Base-by-base conservation (phyloP, 2,888 invertebrate genomes). In the Monoplex corrugatus region DNA sequence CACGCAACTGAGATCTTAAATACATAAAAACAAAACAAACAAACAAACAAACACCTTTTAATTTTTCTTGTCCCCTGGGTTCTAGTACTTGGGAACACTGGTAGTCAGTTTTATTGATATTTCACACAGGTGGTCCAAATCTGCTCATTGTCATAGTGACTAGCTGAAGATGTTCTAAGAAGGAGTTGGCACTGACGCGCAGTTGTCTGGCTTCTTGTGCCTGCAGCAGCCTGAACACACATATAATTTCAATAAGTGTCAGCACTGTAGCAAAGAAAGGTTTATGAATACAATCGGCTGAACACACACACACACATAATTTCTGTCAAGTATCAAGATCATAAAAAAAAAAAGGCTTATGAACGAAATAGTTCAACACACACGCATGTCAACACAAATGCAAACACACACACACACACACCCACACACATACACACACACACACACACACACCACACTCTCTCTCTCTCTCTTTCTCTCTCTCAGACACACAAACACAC, bases 101-200 rank as follows among this genome's bases (percentile, higher is more conserved):
- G n/a, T 5, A n/a, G 57, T 2, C 57, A 57, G 32, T 72, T 72
- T 32, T 32, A 72, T n/a, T 72, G 72, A n/a, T 32, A 6, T n/a
- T n/a, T 72, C 32, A 91, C 50, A 83, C 83, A 68, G 93, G 94
- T 32, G 94, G 94, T 32, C 97, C 97, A 96, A 98, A 98, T 94
- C 97, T 96, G 89, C 97, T 97, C 90, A 98, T 97, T 5, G 98
- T 98, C 95, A 98, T 97, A 38, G 97, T 96, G 80, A 98, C 97
- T 63, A 99, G 96, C 86, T 97, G 96, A 50, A 98, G 95, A 94
- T 97, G 97, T 92, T 98, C 98, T 92, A 98, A 97, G 93, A 98
- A 97, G 0, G 98, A 97, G 93, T 97, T 98, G 0, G 98, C 96
- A 86, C 97, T 97, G 0, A 98, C 98, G 92, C 99, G 97, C 68